Base-by-base conservation (phyloP, 2,888 invertebrate species). In the Leucozona laternaria region DNA sequence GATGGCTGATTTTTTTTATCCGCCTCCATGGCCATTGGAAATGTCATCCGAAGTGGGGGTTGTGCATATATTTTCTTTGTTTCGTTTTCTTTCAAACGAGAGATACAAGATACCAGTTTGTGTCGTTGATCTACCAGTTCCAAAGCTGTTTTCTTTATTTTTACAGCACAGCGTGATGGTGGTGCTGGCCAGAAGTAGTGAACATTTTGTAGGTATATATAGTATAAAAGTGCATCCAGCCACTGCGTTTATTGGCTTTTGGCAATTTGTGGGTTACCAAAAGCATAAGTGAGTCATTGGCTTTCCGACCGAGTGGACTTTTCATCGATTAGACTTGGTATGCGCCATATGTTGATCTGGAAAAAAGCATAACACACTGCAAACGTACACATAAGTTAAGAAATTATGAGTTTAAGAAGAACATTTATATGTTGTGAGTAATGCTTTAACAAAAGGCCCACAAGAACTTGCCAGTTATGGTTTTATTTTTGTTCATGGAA, bases 241-340 rank as follows among this genome's bases (percentile, higher is more conserved):
- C 60, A 58, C 76, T 50, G 68, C 4, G 15, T 79, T 60, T 43
- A 45, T 50, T 45, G 48, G 70, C 43, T 66, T 45, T 71, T 76
- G 58, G 58, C 60, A 72, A 66, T 80, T 85, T 85, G 84, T 80
- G 80, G 84, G 80, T 77, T 80, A 77, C 84, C 84, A 72, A 68
- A 68, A 72, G 68, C 22, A 31, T 7, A 31, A 8, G 68, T 85
- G 84, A 85, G 77, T 85, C 84, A 85, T 58, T 73, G 58, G 37
- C 58, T 50, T 28, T 45, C 2, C n/a, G 50, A 28, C 20, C 31
- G 22, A 66, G 17, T 66, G 40, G 48, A 79, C 53, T 70, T 80
- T 80, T 75, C 53, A 76, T 70, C 62, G 70, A 81, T 81, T 70
- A 70, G 70, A 64, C 70, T 76, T 76, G 76, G 66, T 81, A 50